A percentile compares a stretch with the other conserved stretches of the same genome.
Evolutionary conservation across 2,113 vertebrate genomes (phyloP).

Genomic region (Mionectes macconnelli): DNA sequence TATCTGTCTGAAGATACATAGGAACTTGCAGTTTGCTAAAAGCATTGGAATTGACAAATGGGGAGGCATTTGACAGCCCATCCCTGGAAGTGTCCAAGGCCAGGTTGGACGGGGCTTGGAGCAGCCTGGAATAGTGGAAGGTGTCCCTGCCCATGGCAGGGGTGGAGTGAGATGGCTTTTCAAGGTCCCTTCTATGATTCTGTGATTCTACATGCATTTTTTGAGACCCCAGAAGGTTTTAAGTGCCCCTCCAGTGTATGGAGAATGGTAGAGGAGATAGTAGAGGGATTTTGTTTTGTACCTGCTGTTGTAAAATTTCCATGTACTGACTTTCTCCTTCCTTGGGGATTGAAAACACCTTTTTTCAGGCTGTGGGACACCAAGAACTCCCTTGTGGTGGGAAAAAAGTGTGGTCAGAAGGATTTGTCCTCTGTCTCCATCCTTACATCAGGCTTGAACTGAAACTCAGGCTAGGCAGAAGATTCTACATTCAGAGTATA

Average conservation of each 20-base stretch:
- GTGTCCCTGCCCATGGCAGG: not conserved
- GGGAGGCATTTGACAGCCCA: not conserved
- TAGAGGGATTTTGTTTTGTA: not conserved
- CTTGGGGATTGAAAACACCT: not conserved
- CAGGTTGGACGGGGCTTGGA: not conserved
- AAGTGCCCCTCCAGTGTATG: too few species aligned
- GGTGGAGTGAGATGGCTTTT: not conserved
- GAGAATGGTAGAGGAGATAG: not conserved
- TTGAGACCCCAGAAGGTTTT: not conserved
- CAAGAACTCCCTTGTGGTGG: rapidly evolving
- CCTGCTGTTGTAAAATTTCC: not conserved
- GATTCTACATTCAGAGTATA: not conserved
- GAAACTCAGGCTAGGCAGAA: not conserved
- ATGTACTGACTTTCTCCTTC: not conserved
- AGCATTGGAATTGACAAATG: not conserved
- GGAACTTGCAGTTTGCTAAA: not conserved
- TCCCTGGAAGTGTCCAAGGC: not conserved
- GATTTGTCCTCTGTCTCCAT: not conserved
- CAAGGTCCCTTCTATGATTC: not conserved
- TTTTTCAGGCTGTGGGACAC: not conserved
- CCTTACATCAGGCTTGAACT: not conserved
- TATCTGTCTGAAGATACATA: not conserved
- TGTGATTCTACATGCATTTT: rapidly evolving
- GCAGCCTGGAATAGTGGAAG: rapidly evolving
- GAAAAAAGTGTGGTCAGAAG: not conserved